Percentiles rank a stretch among this genome's conserved stretches.
Conservation (phyloP, 2,888 invertebrate genomes). For the Diogma glabrata region DNA sequence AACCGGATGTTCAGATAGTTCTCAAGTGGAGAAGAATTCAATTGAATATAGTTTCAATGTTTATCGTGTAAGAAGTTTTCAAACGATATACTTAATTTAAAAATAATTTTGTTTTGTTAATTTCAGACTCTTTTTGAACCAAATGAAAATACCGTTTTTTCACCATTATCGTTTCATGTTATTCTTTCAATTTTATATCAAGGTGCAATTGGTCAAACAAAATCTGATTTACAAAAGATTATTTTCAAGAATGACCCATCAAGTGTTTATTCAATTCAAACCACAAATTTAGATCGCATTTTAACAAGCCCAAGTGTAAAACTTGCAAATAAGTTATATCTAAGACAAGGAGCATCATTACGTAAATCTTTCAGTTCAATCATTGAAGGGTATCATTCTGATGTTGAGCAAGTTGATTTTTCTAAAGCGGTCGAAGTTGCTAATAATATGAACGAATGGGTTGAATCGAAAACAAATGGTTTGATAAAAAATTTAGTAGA, state of each 20-base stretch:
- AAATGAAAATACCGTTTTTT: conserved; percentile 1
- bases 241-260: background rate
- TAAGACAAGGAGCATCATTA: background rate
- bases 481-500: background rate
- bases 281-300: background rate
- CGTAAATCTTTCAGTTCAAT: background rate
- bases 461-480: background rate
- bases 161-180: conserved; percentile 4
- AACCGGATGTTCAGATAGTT: no score
- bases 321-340: background rate
- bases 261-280: background rate
- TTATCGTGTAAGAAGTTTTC: background rate
- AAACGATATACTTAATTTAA: background rate
- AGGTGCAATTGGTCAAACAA: background rate
- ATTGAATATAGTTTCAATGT: conserved; percentile 1
- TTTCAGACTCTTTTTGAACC: background rate
- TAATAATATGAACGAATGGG: background rate
- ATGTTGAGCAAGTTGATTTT: conserved; percentile 4
- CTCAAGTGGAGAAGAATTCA: no score
- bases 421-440: background rate
- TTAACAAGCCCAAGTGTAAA: conserved; percentile 1
- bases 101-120: background rate
- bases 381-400: background rate
- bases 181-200: background rate
- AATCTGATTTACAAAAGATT: background rate